Evolutionary conservation across 2,797 vertebrate species (phyloP).

Genomic region (Cyprinella venusta): DNA sequence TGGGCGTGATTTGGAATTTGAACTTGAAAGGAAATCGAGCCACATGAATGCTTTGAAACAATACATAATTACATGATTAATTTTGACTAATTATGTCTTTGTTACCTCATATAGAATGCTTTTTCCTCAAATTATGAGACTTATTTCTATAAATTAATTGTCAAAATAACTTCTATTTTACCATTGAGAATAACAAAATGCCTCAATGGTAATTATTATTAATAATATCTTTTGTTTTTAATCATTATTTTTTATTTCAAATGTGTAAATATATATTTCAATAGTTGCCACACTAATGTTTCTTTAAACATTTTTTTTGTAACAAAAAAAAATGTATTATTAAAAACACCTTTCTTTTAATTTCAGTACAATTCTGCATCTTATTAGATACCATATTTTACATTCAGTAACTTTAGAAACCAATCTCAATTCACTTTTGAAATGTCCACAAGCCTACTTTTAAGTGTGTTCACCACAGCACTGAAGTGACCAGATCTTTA

Average conservation of each 20-base stretch:
- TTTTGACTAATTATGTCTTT: not conserved
- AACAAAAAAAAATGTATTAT: not conserved
- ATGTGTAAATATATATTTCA: too few species aligned
- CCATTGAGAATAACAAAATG: not conserved
- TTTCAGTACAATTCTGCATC: not conserved
- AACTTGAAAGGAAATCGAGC: not conserved
- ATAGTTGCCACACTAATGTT: not conserved
- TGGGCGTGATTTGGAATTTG: not conserved
- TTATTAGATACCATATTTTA: not conserved
- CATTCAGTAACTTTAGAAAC: not conserved
- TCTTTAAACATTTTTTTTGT: too few species aligned
- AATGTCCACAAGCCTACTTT: not conserved
- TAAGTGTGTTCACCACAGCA: not conserved
- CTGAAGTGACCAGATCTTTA: conserved; percentile 13
- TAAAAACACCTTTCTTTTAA: not conserved
- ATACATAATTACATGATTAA: not conserved
- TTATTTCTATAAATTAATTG: not conserved
- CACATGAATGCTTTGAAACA: not conserved
- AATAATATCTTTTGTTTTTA: not conserved
- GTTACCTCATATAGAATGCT: not conserved
- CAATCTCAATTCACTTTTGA: not conserved
- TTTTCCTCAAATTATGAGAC: not conserved
- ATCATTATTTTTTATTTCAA: too few species aligned
- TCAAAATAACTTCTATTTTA: not conserved
- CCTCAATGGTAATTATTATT: too few species aligned